Evolutionary conservation across 2,797 vertebrate species (phyloP), one percentile per base, ranked within the genome.

Genomic region (Ara ararauna): DNA sequence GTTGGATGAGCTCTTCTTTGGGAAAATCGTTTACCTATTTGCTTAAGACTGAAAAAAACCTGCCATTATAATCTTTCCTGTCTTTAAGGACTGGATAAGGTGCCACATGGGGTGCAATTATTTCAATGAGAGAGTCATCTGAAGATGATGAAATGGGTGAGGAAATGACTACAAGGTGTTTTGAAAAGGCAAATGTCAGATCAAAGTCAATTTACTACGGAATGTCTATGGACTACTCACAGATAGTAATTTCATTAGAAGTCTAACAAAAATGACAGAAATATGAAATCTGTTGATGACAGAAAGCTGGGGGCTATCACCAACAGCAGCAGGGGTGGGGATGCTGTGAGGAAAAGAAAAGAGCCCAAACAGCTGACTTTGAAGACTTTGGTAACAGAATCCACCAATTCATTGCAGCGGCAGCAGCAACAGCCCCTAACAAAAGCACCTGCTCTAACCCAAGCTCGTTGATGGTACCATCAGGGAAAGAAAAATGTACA

Each of bases 401-500:
- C 27, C 21, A 74, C 21, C 11, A 60, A n/a, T 67, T 85, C 42
- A 9, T 30, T 71, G 44, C 32, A 36, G 23, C 16, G 24, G 23
- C 18, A 34, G 19, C 48, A 42, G 45, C 12, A n/a, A 13, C 2
- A 16, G 27, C 7, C 29, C 38, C 27, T 26, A 29, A 32, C 3
- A 36, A 34, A 22, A 72, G 24, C 36, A 54, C 18, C 13, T 1
- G 0, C 32, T 83, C 22, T 32, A 61, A 78, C 13, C 30, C 0
- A 0, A 48, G 11, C 6, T 83, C 6, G 1, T n/a, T 1, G 1
- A 17, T 10, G 45, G 26, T 5, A 47, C 24, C 18, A 14, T 10
- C 18, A n/a, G 23, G 18, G 32, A 48, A 56, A 44, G 42, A 47
- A 40, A 75, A 38, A 9, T 9, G 22, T 13, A 20, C 2, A 2